A percentile compares a stretch with the other conserved stretches of the same genome.
Evolutionary conservation across 37 sponge, comb jelly and placozoan species (phyloP).

Genomic region (Oopsacas minuta): DNA sequence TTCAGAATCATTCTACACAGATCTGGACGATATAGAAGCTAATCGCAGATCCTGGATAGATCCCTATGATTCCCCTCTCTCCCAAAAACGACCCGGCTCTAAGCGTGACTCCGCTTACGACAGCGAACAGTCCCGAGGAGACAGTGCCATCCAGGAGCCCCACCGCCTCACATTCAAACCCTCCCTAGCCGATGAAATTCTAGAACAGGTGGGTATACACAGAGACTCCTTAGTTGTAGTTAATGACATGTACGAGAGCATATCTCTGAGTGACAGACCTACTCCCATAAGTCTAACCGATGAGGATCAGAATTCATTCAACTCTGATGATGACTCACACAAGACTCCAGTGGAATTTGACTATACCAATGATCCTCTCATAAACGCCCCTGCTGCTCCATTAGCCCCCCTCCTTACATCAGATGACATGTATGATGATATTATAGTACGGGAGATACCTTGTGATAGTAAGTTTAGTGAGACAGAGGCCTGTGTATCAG

Average conservation of each 20-base stretch:
- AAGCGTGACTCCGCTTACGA: constrained; percentile 17
- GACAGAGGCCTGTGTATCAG: background rate
- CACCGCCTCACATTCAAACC: background rate
- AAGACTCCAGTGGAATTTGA: background rate
- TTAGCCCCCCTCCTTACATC: no score
- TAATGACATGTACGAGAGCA: constrained; percentile 10
- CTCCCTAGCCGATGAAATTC: constrained; percentile 7
- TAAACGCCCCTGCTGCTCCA: background rate
- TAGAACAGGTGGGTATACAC: background rate
- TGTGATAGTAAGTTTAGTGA: background rate
- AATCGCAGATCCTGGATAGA: background rate
- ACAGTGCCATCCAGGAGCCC: background rate
- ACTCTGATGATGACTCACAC: background rate
- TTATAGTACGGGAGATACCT: background rate
- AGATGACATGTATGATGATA: background rate
- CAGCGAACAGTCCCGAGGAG: constrained; percentile 12
- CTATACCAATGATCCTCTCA: background rate
- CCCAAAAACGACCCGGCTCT: background rate
- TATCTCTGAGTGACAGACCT: background rate
- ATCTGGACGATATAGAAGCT: background rate
- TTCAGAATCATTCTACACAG: background rate
- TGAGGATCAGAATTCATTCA: background rate
- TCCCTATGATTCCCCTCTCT: background rate
- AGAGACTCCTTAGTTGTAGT: background rate
- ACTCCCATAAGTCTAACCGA: background rate